Evolutionary conservation across 2,113 vertebrate genomes (phyloP).

Genomic region (Cryptotis parvus): DNA sequence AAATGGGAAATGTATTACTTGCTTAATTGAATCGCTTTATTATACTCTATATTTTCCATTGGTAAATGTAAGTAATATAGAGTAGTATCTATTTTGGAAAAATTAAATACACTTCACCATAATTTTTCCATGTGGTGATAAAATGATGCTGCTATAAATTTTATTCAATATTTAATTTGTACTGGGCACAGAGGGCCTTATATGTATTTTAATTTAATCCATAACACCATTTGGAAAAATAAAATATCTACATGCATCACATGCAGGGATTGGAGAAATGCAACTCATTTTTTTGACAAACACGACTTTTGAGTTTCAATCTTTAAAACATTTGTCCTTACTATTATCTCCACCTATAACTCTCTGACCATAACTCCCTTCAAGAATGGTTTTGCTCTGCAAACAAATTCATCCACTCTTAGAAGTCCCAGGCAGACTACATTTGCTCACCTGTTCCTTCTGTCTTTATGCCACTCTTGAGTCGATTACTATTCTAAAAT

Average conservation of each 20-base stretch:
- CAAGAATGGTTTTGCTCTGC: neutral
- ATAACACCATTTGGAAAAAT: neutral
- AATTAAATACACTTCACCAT: neutral
- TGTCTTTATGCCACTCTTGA: conserved; percentile 36
- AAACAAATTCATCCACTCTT: neutral
- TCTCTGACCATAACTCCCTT: neutral
- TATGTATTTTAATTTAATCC: neutral
- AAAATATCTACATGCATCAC: neutral
- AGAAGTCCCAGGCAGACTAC: neutral
- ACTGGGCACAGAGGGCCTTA: neutral
- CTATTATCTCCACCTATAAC: neutral
- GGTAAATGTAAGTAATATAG: neutral
- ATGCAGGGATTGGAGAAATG: neutral
- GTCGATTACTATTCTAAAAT: conserved; percentile 53
- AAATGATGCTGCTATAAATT: neutral
- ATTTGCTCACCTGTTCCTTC: conserved; percentile 56
- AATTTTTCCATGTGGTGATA: neutral
- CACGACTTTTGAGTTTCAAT: neutral
- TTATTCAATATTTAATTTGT: neutral
- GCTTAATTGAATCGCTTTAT: neutral
- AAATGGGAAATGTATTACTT: neutral
- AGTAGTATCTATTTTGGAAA: conserved; percentile 10
- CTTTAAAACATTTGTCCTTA: neutral
- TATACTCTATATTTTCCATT: neutral
- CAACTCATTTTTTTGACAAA: neutral